Evolutionary conservation across 2,888 invertebrate species (phyloP).

Genomic region (Nephrotoma guestfalica): DNA sequence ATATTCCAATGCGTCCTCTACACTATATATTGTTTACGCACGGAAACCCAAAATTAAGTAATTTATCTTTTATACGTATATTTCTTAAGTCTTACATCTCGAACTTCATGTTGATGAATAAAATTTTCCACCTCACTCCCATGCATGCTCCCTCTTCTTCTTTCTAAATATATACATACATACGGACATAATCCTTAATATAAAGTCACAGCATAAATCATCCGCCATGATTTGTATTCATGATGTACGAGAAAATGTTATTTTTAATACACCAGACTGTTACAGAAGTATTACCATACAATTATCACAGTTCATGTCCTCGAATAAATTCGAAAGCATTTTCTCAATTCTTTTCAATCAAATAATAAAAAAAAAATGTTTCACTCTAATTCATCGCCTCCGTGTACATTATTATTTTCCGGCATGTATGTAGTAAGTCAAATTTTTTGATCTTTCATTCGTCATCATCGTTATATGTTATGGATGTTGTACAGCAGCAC

Average conservation of each 20-base stretch:
- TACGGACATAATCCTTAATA: neutral
- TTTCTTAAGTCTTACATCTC: neutral
- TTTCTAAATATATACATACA: neutral
- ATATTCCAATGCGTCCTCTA: too few relatives aligned
- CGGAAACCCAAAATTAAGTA: neutral
- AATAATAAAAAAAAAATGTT: neutral
- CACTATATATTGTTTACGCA: neutral
- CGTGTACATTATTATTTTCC: neutral
- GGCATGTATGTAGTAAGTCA: neutral
- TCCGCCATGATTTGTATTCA: neutral
- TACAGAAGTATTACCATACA: neutral
- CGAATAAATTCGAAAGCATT: neutral
- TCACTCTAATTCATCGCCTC: neutral
- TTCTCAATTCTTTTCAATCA: neutral
- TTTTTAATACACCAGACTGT: neutral
- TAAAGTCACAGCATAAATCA: neutral
- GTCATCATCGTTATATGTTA: neutral
- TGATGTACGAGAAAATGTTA: neutral
- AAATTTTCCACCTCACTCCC: neutral
- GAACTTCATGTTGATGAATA: neutral
- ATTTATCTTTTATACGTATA: neutral
- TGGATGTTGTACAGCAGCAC: neutral
- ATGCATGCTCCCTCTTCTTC: neutral
- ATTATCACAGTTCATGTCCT: neutral
- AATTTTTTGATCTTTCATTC: neutral